Base-by-base conservation (phyloP, 2,113 vertebrate species). In the Limanda limanda region DNA sequence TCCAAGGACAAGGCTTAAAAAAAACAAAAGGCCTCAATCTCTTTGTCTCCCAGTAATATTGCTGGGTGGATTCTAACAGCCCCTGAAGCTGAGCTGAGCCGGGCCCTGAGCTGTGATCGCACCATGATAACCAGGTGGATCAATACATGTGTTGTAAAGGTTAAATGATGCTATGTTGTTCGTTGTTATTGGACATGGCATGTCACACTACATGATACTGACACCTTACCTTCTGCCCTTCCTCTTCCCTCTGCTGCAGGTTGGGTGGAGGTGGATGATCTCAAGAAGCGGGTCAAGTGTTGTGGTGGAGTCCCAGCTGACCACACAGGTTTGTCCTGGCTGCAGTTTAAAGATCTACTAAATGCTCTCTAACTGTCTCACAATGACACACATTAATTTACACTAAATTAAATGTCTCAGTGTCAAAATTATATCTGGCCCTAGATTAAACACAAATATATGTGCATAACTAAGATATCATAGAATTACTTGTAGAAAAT, bases 91-190 rank as follows among this genome's bases (percentile, higher is more conserved):
- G 86, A 89, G 89, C 88, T 89, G 86, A 93, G 86, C 87, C 25
- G 45, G 86, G 91, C 83, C 78, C 83, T 81, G 81, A 91, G 90
- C 90, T 86, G 87, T 71, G 95, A 95, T 95, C 25, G 59, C 25
- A 58, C 84, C 23, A 20, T 78, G 95, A 95, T 95, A 95, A 75
- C 77, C 86, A 88, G 81, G 85, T 78, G 88, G 94, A 95, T 95
- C 95, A 93, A 95, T 95, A 94, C 74, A 52, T 75, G 91, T 86
- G 93, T 93, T 95, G 94, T 95, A 95, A 95, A 95, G 94, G 95
- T 95, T 95, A 95, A 95, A 95, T 91, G 94, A 94, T 94, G 93
- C 90, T 93, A 93, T 93, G 93, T 93, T 89, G 89, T 81, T 76
- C 79, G 86, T 86, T 94, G 92, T 91, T 93, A 91, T 92, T 92